Percentiles rank a stretch among this genome's conserved stretches.
phyloP scores from a whole-genome alignment of 2,113 vertebrate species.

The Microcebus ravelobensis region DNA sequence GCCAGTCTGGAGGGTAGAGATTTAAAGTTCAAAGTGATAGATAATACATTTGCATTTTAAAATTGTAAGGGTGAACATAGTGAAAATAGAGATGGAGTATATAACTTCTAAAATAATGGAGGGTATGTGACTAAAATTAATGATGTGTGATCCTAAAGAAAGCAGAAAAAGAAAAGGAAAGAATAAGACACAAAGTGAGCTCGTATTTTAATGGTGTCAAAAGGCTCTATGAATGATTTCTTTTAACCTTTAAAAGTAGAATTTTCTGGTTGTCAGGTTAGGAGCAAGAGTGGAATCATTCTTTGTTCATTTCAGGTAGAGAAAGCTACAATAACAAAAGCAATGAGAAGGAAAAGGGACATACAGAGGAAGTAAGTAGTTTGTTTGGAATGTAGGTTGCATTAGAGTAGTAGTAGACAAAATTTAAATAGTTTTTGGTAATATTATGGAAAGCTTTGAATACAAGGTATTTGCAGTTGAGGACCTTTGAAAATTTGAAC shows the following conservation, averaged over 20 bases:
- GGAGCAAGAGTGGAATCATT: neutral
- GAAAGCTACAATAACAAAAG: neutral
- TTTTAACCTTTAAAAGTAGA: neutral
- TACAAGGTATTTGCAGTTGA: neutral
- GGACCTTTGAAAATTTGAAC: neutral
- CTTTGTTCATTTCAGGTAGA: neutral
- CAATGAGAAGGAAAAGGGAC: neutral
- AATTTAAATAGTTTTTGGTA: neutral
- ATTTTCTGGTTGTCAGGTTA: neutral
- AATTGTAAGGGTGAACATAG: neutral
- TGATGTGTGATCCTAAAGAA: neutral
- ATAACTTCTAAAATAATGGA: neutral
- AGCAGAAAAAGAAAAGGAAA: neutral
- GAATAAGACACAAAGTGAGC: neutral
- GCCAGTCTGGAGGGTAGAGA: neutral
- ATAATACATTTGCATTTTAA: neutral
- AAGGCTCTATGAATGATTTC: neutral
- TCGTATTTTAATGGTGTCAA: neutral
- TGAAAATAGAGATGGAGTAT: neutral
- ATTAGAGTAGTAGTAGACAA: neutral
- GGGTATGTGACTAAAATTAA: neutral
- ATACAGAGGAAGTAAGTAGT: neutral
- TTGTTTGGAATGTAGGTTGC: neutral
- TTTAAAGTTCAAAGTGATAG: neutral
- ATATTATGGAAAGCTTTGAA: neutral